phyloP scores from a whole-genome alignment of 1,140 invertebrate species.

The Andricus grossulariae region DNA sequence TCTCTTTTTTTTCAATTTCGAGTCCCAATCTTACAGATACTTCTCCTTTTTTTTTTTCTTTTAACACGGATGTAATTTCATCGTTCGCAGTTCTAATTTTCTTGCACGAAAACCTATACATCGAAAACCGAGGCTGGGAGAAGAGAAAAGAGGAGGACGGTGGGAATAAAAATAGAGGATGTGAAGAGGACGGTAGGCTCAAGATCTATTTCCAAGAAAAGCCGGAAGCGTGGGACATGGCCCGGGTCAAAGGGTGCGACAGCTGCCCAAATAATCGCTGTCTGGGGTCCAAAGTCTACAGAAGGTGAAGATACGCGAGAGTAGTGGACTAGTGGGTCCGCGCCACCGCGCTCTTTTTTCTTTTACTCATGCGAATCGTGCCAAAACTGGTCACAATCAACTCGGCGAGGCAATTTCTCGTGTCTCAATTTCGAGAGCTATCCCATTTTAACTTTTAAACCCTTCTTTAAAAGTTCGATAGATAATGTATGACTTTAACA shows the following conservation, averaged over 20 bases:
- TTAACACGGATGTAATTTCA: constrained; percentile 21
- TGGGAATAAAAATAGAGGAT: constrained; percentile 31
- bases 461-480: too few species aligned
- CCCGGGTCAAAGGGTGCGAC: constrained; percentile 48
- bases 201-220: constrained; percentile 53
- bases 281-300: constrained; percentile 47
- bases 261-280: constrained; percentile 61
- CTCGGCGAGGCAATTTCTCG: constrained; percentile 10
- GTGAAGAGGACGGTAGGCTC: constrained; percentile 36
- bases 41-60: constrained; percentile 1
- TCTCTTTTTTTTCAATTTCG: constrained; percentile 14
- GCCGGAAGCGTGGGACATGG: constrained; percentile 45
- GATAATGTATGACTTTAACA: too few species aligned
- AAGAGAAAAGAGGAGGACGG: neutral
- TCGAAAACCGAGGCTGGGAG: neutral
- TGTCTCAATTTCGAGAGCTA: constrained; percentile 16
- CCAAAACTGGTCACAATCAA: constrained; percentile 39
- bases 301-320: constrained; percentile 44
- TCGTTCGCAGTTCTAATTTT: constrained; percentile 20
- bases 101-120: neutral
- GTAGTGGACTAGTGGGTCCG: constrained; percentile 28
- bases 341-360: constrained; percentile 35
- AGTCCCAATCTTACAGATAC: neutral
- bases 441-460: neutral
- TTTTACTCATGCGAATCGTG: constrained; percentile 40